Base-by-base conservation (phyloP, 2,797 vertebrate genomes). In the Pogoniulus pusillus region DNA sequence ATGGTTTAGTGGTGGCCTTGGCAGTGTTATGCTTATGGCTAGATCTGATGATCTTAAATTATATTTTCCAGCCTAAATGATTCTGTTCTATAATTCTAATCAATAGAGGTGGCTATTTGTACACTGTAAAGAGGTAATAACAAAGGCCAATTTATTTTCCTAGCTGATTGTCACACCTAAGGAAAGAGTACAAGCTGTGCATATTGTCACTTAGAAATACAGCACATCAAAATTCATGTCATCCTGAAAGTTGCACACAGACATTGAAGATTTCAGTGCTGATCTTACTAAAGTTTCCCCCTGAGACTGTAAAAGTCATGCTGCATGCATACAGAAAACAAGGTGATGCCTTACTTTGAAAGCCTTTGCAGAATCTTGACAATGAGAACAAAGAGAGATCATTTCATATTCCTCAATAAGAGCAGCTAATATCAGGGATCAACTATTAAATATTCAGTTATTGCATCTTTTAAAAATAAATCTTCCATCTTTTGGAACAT, bases 261-360 rank as follows among this genome's bases (percentile, higher is more conserved):
- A 60, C 62, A 76, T 1, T 66, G 64, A 76, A 74, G 43, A 37
- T 41, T 60, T 76, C 57, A 82, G 20, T n/a, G 22, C 15, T 59
- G 51, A 59, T n/a, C 59, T 83, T 19, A 34, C 30, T 82, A 41
- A 55, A 85, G 37, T 78, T 55, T 66, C 29, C 71, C 70, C 32
- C 16, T 4, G 4, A 57, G 24, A 55, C 55, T 66, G 37, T 72
- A 35, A n/a, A 78, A 91, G 39, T 63, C 92, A 85, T 64, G 74
- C 91, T 87, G 83, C 91, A 83, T 73, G 86, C 91, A 82, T 30
- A 89, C n/a, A 82, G 24, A 91, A 88, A 93, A 82, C 43, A 69
- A 89, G 29, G 16, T 63, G 29, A 41, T 80, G 87, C 70, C 84
- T 91, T 78, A 76, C 75, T 93, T 85, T 90, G 41, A 94, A 59